Conservation (phyloP, 64 coral and sea anemone genomes). For the Acropora yongei region DNA sequence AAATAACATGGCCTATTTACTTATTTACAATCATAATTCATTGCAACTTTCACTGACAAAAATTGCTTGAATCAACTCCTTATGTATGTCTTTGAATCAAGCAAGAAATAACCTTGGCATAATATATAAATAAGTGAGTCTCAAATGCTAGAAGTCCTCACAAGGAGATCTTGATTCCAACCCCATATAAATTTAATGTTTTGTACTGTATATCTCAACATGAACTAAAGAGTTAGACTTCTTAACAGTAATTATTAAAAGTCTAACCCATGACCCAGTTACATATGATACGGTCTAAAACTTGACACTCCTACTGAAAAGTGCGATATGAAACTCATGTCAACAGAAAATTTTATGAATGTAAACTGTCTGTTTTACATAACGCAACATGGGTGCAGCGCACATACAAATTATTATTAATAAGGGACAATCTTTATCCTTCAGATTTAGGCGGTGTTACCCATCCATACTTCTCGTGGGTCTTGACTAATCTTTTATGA, state of each 20-base stretch:
- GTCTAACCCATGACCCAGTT: too few relatives aligned
- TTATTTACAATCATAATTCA: too few relatives aligned
- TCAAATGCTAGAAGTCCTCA: not conserved
- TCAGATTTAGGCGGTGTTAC: slow-evolving; percentile 93
- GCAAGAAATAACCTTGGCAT: not conserved
- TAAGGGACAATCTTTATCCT: slow-evolving; percentile 39
- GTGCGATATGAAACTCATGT: too few relatives aligned
- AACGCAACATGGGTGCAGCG: too few relatives aligned
- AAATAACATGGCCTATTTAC: not conserved
- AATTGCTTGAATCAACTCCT: not conserved
- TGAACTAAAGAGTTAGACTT: not conserved
- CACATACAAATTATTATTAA: not conserved
- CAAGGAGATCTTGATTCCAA: not conserved
- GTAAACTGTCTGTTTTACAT: not conserved
- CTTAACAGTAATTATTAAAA: not conserved
- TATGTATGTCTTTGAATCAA: not conserved
- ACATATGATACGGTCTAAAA: too few relatives aligned
- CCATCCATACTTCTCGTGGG: slow-evolving; percentile 97
- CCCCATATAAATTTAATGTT: too few relatives aligned
- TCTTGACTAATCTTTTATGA: slow-evolving; percentile 92
- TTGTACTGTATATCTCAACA: too few relatives aligned
- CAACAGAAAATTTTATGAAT: not conserved
- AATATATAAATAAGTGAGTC: not conserved
- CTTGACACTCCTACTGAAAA: too few relatives aligned
- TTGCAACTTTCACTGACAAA: not conserved